Conservation (phyloP, 2,113 vertebrate species). For the Atractosteus spatula region DNA sequence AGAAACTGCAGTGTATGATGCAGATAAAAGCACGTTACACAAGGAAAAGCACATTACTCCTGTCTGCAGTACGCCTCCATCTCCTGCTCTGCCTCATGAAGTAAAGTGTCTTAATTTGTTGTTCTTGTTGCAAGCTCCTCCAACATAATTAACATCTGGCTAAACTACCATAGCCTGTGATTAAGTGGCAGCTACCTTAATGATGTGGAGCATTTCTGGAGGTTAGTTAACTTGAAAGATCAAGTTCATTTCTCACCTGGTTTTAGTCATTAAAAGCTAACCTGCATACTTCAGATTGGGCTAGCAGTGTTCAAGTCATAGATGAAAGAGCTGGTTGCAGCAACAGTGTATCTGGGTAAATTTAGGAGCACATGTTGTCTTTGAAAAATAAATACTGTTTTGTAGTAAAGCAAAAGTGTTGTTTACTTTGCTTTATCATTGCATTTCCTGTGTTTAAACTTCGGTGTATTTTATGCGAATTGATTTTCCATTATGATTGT, state of each 20-base stretch:
- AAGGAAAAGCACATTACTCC: slow-evolving; percentile 1
- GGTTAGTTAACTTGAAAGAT: slow-evolving; percentile 62
- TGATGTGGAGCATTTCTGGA: slow-evolving; percentile 40
- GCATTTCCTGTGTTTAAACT: no score
- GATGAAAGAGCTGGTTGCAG: neutral
- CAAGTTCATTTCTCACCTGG: slow-evolving; percentile 63
- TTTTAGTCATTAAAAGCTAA: slow-evolving; percentile 51
- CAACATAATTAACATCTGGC: slow-evolving; percentile 47
- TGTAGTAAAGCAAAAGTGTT: no score
- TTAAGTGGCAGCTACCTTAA: slow-evolving; percentile 58
- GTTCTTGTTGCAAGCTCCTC: slow-evolving; percentile 41
- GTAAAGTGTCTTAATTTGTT: slow-evolving; percentile 20
- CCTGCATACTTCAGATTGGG: slow-evolving; percentile 41
- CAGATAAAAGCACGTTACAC: neutral
- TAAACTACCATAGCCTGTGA: slow-evolving; percentile 54
- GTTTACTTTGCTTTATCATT: no score
- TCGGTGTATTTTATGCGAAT: no score
- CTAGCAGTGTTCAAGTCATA: neutral
- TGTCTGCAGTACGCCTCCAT: neutral
- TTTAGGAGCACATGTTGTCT: neutral
- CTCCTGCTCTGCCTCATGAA: slow-evolving; percentile 29
- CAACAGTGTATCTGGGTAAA: neutral
- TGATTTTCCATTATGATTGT: no score
- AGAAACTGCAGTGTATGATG: neutral
- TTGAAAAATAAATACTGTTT: neutral